These are phyloP conservation scores for Spongilla lacustris DNA, from an alignment of 37 sponge, comb jelly and placozoan species.

Conservation along the genomic window DNA sequence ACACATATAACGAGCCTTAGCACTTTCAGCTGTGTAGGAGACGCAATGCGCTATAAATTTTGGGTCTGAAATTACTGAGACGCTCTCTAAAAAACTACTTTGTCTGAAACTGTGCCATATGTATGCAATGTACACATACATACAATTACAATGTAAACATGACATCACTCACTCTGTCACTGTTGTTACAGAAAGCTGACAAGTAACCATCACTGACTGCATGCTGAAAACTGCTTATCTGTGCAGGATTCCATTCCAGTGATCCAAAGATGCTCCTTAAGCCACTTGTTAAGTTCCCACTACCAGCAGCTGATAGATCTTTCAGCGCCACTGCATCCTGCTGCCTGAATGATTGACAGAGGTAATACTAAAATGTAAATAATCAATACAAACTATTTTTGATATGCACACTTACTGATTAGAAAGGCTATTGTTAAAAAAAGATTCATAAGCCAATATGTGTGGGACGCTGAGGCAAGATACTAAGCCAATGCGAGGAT, in stretches of 20 bases:
- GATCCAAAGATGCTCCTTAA: not conserved
- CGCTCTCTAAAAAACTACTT: too few species aligned
- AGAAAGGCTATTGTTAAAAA: not conserved
- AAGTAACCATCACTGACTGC: not conserved
- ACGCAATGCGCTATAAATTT: too few species aligned
- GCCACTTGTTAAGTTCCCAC: too few species aligned
- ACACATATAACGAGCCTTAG: too few species aligned
- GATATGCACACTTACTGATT: not conserved
- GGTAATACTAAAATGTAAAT: too few species aligned
- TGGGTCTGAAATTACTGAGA: too few species aligned
- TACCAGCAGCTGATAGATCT: not conserved
- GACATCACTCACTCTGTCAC: not conserved
- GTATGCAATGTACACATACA: not conserved
- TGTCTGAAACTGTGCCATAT: too few species aligned
- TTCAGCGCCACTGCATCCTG: not conserved
- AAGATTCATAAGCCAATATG: not conserved
- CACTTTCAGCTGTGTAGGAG: too few species aligned
- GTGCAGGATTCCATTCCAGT: not conserved
- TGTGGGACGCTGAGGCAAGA: not conserved
- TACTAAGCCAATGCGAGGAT: not conserved
- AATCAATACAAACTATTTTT: too few species aligned
- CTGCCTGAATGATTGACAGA: not conserved
- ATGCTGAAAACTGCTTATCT: not conserved
- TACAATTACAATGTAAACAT: too few species aligned
- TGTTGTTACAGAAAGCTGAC: not conserved